A percentile compares a stretch with the other conserved stretches of the same genome.
phyloP scores from a whole-genome alignment of 2,888 invertebrate species.

The Eupithecia insigniata region DNA sequence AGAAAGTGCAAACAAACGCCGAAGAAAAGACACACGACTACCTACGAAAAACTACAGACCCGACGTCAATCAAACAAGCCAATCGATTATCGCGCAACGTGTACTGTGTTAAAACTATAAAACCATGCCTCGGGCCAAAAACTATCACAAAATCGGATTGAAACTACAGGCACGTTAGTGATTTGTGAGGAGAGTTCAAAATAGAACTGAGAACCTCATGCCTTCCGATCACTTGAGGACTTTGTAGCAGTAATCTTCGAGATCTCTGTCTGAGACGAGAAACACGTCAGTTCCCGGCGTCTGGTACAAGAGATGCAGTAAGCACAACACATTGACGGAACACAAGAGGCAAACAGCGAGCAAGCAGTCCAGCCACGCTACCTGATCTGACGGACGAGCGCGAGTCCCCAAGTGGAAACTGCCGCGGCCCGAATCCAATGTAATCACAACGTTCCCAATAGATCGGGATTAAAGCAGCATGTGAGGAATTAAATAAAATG shows the following conservation, averaged over 20 bases:
- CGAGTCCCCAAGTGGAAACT: conserved; percentile 83
- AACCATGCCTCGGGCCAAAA: conserved; percentile 38
- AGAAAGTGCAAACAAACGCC: conserved; percentile 28
- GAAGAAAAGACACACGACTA: conserved; percentile 48
- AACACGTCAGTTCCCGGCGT: conserved; percentile 55
- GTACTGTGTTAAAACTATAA: conserved; percentile 35
- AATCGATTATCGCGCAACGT: conserved; percentile 47
- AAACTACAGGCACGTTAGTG: conserved; percentile 39
- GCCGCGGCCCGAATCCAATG: conserved; percentile 67
- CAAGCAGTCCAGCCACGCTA: conserved; percentile 90
- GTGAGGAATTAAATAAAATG: conserved; percentile 78
- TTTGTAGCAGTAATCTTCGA: conserved; percentile 71
- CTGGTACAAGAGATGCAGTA: conserved; percentile 85
- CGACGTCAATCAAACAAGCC: conserved; percentile 49
- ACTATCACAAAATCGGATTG: conserved; percentile 34
- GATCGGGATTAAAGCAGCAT: conserved; percentile 78
- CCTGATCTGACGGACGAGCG: conserved; percentile 89
- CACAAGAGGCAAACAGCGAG: conserved; percentile 87
- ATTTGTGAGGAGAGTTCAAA: conserved; percentile 20
- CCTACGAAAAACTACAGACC: conserved; percentile 50
- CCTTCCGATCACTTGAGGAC: conserved; percentile 58
- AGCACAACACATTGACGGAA: conserved; percentile 86
- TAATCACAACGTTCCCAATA: conserved; percentile 57
- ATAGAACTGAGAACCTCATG: conserved; percentile 47
- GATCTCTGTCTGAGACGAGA: conserved; percentile 65